Base-by-base conservation (phyloP, 2,113 vertebrate genomes). In the Chaetura pelagica region DNA sequence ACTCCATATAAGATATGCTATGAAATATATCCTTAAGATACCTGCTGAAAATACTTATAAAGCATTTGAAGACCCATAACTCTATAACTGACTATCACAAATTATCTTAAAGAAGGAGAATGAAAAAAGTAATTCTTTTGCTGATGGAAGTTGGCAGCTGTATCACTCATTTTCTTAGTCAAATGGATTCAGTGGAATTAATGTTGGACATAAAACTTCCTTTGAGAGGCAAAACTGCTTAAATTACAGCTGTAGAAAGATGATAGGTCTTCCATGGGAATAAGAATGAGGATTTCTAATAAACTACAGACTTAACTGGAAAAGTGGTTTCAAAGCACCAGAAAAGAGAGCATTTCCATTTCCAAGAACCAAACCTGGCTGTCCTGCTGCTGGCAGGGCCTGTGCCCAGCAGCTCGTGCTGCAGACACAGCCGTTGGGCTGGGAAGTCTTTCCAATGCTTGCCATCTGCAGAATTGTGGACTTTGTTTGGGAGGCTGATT, bases 61-160 rank as follows among this genome's bases (percentile, higher is more conserved):
- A 94, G 51, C 58, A 90, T 86, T 95, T 92, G 94, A 96, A 94
- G 84, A 84, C 75, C 64, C 78, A 89, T 93, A 95, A 90, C 58
- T 97, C 93, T 88, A 16, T 76, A 95, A 90, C 88, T 93, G 90
- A 84, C 85, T 94, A n/a, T 68, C 91, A 93, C 94, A 97, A 95
- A 96, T 96, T 93, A 92, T 93, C 51, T 81, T 95, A 95, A 93
- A 96, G 81, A 34, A 93, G 77, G 79, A 73, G 81, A 96, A 96
- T 82, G 83, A 94, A 93, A 91, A 92, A 91, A 91, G 42, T 91
- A 90, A 94, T 96, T 94, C 35, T 79, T 96, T 91, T 66, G 44
- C 89, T 96, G 96, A 97, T 95, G 93, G 88, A 86, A 96, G 66
- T 55, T 95, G 95, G 92, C 96, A 97, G 93, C 91, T 90, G 84